Conservation (phyloP, 2,888 invertebrate species). For the Lymantria dispar region DNA sequence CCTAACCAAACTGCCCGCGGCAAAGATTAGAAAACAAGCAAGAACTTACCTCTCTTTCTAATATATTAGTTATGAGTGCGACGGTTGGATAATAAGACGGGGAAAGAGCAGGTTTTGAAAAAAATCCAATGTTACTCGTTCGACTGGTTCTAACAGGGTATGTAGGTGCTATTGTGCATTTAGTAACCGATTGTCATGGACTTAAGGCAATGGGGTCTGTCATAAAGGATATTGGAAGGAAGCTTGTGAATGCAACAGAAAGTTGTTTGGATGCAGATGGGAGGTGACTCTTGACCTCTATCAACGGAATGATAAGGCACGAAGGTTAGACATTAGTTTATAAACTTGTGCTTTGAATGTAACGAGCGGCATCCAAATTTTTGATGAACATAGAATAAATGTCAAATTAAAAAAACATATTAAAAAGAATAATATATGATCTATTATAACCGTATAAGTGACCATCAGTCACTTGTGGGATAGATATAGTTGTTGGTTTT, state of each 20-base stretch:
- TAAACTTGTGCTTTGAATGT: too few species aligned
- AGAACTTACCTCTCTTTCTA: conserved; percentile 28
- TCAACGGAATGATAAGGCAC: conserved; percentile 3
- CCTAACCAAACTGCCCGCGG: conserved; percentile 69
- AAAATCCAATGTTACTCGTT: conserved; percentile 41
- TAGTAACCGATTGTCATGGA: conserved; percentile 43
- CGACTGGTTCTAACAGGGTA: conserved; percentile 48
- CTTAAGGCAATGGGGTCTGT: conserved; percentile 12
- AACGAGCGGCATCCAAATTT: too few species aligned
- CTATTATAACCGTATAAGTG: too few species aligned
- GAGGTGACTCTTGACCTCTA: conserved; percentile 22
- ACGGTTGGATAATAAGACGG: conserved; percentile 28
- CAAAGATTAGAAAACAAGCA: conserved; percentile 63
- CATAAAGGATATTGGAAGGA: conserved; percentile 27
- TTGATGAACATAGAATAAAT: too few species aligned
- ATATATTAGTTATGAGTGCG: conserved; percentile 14
- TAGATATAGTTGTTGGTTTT: too few species aligned
- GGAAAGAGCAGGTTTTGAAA: conserved; percentile 50
- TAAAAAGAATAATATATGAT: too few species aligned
- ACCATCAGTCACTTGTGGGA: too few species aligned
- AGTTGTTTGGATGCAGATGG: conserved; percentile 11
- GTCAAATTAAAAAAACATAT: too few species aligned
- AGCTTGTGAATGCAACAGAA: conserved; percentile 26
- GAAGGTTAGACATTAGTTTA: too few species aligned
- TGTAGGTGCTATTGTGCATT: conserved; percentile 57